Evolutionary conservation across 2,797 vertebrate genomes (phyloP), one percentile per base, ranked within the genome.

Genomic region (Falco naumanni): DNA sequence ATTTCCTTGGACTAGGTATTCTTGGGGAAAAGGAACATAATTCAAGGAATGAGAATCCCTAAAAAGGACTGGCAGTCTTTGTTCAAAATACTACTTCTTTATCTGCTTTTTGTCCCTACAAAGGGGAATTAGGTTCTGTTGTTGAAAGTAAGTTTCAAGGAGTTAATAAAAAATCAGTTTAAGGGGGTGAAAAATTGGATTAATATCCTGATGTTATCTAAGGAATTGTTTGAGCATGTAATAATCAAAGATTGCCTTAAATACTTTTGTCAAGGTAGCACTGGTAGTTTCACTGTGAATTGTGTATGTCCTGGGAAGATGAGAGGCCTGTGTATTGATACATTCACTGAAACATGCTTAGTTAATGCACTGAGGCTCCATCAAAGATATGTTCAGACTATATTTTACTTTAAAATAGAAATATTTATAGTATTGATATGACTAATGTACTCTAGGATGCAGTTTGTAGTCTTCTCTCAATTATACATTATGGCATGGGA

Each of bases 181-280:
- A 79, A 84, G 51, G 26, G 26, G n/a, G 18, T 91, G 47, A 88
- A 88, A 94, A 91, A 64, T 3, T 56, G 3, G 16, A 88, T 94
- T 94, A 65, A 48, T 89, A 59, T 63, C 26, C 17, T 6, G 33
- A 76, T 54, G 50, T 81, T 85, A 53, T 94, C 24, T 68, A 39
- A 87, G 74, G 37, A 80, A 69, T 66, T 87, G 14, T 83, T 90
- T 89, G 53, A 65, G 45, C 4, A 0, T 83, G 24, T 68, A 20
- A 45, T 81, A 75, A 72, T 78, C 26, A 59, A 39, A 90, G 71
- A 57, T 80, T 75, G 31, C 39, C 68, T 90, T 95, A 83, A 94
- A 80, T 96, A 78, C 10, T 87, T 95, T 95, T 92, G 92, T 92
- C 39, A 77, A 83, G 59, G 43, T 78, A 80, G 13, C 9, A 9